Percentiles rank a stretch among this genome's conserved stretches.
phyloP scores from a whole-genome alignment of 2,113 vertebrate species.

The Oreochromis niloticus region DNA sequence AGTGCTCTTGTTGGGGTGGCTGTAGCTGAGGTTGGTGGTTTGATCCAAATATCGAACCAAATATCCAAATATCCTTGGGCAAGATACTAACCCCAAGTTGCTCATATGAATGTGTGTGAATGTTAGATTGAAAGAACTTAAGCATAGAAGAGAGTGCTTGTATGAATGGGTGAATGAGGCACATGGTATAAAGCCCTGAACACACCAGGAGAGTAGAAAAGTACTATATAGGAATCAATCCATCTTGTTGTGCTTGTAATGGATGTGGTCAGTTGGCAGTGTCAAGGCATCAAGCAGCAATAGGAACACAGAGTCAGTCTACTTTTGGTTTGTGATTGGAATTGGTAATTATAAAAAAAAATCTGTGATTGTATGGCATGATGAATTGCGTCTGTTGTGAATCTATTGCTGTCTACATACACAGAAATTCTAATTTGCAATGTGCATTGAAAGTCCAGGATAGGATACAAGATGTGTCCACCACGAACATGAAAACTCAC shows the following conservation, averaged over 20 bases:
- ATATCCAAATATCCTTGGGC: not conserved
- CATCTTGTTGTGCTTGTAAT: not conserved
- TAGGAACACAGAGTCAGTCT: not conserved
- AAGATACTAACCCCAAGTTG: not conserved
- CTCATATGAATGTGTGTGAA: not conserved
- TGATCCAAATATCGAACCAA: not conserved
- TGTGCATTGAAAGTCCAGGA: not conserved
- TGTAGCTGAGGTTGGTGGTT: not conserved
- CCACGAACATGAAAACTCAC: fast-evolving
- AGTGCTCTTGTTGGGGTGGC: fast-evolving
- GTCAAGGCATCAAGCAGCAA: not conserved
- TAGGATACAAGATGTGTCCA: not conserved
- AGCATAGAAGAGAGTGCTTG: not conserved
- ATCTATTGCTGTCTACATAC: not conserved
- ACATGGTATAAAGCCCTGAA: fast-evolving
- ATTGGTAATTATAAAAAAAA: not conserved
- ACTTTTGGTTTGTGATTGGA: fast-evolving
- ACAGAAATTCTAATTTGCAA: not conserved
- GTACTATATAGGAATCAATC: not conserved
- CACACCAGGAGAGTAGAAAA: not conserved
- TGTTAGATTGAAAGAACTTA: not conserved
- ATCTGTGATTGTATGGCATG: fast-evolving
- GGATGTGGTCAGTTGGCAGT: not conserved
- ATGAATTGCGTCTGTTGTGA: not conserved
- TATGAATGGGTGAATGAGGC: not conserved